A percentile compares a stretch with the other conserved stretches of the same genome.
Conservation (phyloP, 2,888 invertebrate genomes). For the Drosophila mercatorum region DNA sequence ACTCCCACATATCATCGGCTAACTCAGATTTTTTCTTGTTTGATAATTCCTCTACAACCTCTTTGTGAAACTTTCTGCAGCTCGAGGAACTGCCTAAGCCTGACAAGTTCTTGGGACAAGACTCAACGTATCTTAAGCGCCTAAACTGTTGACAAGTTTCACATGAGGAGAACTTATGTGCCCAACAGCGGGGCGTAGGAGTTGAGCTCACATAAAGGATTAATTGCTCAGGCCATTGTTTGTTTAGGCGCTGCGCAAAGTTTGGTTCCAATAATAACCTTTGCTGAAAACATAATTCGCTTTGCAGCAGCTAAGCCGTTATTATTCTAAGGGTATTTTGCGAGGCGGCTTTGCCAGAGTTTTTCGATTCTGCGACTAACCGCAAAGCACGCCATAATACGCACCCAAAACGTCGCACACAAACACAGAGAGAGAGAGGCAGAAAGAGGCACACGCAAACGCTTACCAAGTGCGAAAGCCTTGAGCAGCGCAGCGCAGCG, state of each 20-base stretch:
- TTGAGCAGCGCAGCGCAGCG: slow-evolving; percentile 35
- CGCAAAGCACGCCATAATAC: slow-evolving; percentile 75
- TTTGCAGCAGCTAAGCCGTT: slow-evolving; percentile 20
- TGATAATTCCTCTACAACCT: neutral
- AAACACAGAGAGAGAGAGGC: neutral
- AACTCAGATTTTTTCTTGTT: neutral
- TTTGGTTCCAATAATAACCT: slow-evolving; percentile 5
- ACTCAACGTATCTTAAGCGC: neutral
- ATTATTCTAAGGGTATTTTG: slow-evolving; percentile 47
- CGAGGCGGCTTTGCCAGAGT: slow-evolving; percentile 41
- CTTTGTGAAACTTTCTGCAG: neutral
- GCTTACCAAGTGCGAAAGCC: slow-evolving; percentile 32
- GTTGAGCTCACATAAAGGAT: slow-evolving; percentile 2
- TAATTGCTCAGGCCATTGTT: slow-evolving; percentile 4
- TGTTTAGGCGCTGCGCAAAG: neutral
- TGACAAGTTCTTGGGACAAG: neutral
- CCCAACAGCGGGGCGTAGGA: neutral
- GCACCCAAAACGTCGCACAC: slow-evolving; percentile 66
- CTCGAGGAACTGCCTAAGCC: too few relatives aligned
- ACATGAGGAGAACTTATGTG: neutral
- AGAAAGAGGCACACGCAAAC: neutral
- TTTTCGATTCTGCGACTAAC: slow-evolving; percentile 54
- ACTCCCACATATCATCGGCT: too few relatives aligned
- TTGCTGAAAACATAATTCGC: slow-evolving; percentile 2
- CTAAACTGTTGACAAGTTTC: slow-evolving; percentile 5